Evolutionary conservation across 2,888 invertebrate genomes (phyloP).

Genomic region (Phragmatobia fuliginosa): DNA sequence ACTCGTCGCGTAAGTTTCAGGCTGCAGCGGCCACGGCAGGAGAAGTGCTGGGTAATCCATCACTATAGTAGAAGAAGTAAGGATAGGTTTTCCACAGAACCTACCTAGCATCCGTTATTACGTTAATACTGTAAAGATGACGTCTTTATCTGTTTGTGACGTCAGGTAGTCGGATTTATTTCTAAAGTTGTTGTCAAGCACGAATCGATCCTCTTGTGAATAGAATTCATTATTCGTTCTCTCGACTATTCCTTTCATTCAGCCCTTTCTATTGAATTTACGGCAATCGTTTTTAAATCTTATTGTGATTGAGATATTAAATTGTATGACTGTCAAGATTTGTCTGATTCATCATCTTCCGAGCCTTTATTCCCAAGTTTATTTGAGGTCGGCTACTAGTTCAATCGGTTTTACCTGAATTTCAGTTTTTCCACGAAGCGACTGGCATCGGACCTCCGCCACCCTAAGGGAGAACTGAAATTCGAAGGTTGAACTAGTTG

Average conservation of each 20-base stretch:
- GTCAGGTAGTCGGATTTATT: slow-evolving; percentile 17
- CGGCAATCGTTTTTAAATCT: slow-evolving; percentile 45
- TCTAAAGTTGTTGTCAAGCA: slow-evolving; percentile 13
- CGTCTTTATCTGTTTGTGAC: slow-evolving; percentile 18
- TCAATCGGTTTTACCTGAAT: no score
- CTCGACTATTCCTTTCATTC: slow-evolving; percentile 32
- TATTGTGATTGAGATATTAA: slow-evolving; percentile 29
- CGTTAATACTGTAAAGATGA: background rate
- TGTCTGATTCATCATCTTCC: background rate
- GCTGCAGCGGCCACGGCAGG: slow-evolving; percentile 93
- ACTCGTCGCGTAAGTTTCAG: slow-evolving; percentile 96
- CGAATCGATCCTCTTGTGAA: slow-evolving; percentile 45
- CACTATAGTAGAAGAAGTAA: no score
- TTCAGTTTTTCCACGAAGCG: no score
- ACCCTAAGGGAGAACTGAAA: no score
- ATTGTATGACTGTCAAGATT: slow-evolving; percentile 23
- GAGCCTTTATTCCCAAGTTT: no score
- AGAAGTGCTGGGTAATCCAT: slow-evolving; percentile 93
- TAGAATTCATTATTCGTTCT: slow-evolving; percentile 49
- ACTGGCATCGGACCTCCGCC: no score
- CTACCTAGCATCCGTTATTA: background rate
- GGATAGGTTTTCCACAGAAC: no score
- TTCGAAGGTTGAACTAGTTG: no score
- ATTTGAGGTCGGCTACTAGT: no score
- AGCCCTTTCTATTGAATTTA: slow-evolving; percentile 34